Percentiles rank a stretch among this genome's conserved stretches.
These are phyloP conservation scores for Eueremaeus valkanovi DNA, from an alignment of 2,888 invertebrate genomes.

Conservation along the genomic window DNA sequence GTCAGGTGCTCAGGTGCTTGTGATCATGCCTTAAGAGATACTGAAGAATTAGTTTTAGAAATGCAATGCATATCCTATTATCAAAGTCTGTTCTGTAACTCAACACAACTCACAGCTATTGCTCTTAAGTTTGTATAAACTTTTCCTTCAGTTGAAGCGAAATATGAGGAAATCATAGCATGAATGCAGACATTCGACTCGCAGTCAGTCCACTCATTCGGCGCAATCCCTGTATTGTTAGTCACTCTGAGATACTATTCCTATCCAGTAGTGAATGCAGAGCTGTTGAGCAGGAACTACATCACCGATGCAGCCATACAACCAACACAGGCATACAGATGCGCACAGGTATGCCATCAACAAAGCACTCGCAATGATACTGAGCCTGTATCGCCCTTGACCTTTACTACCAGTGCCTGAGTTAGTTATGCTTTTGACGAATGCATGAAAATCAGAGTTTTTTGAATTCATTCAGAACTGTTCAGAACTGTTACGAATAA, in stretches of 20 bases:
- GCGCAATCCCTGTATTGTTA: slow-evolving; percentile 5
- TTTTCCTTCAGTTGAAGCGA: slow-evolving; percentile 11
- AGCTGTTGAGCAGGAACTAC: slow-evolving; percentile 30
- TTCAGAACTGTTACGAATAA: neutral
- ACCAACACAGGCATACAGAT: neutral
- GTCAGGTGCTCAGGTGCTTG: slow-evolving; percentile 8
- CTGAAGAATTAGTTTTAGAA: neutral
- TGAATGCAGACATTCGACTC: slow-evolving; percentile 2
- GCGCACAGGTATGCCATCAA: neutral
- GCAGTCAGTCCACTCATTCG: neutral
- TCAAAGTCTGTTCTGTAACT: neutral
- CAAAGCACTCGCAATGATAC: slow-evolving; percentile 16
- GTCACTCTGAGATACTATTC: neutral
- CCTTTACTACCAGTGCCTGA: slow-evolving; percentile 16
- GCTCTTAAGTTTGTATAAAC: neutral
- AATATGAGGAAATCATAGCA: slow-evolving; percentile 21
- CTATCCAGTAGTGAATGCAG: neutral
- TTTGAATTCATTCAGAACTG: neutral
- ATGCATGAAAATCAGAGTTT: slow-evolving; percentile 10
- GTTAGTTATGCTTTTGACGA: neutral
- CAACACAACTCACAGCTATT: neutral
- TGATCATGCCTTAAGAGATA: slow-evolving; percentile 23
- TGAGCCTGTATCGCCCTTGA: slow-evolving; percentile 26
- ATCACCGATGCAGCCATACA: neutral
- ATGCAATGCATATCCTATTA: slow-evolving; percentile 2